A percentile compares a stretch with the other conserved stretches of the same genome.
phyloP scores from a whole-genome alignment of 1,140 invertebrate genomes.

The Goniozus legneri region DNA sequence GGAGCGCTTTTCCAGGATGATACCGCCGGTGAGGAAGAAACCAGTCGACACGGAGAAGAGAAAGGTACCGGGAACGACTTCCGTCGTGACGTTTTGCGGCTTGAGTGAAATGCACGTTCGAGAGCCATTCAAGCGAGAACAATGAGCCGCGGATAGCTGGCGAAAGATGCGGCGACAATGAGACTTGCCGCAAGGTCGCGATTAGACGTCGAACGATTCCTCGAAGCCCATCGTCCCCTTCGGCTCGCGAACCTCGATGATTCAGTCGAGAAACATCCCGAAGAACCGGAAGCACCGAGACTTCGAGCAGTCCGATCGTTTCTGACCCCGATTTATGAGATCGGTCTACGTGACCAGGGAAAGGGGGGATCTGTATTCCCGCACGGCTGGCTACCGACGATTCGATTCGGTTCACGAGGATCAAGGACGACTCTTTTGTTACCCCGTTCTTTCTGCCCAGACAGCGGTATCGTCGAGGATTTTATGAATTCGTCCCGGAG shows the following conservation, averaged over 20 bases:
- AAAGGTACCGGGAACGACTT: not conserved
- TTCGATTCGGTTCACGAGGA: too few relatives aligned
- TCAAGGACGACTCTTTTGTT: too few relatives aligned
- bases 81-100: too few relatives aligned
- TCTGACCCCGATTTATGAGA: slow-evolving; percentile 10
- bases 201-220: slow-evolving; percentile 1
- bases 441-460: too few relatives aligned
- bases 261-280: slow-evolving; percentile 22
- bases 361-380: too few relatives aligned
- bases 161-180: slow-evolving; percentile 13
- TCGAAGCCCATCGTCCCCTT: too few relatives aligned
- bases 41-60: not conserved
- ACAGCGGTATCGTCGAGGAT: too few relatives aligned
- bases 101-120: too few relatives aligned
- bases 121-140: slow-evolving; percentile 16
- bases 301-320: not conserved
- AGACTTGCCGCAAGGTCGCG: slow-evolving; percentile 16
- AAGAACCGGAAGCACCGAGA: slow-evolving; percentile 18
- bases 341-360: not conserved
- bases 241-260: slow-evolving; percentile 19
- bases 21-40: too few relatives aligned
- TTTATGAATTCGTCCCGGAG: too few relatives aligned
- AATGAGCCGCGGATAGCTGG: slow-evolving; percentile 10
- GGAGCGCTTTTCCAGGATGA: too few relatives aligned
- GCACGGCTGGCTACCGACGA: too few relatives aligned